These are phyloP conservation scores for Spisula subtruncata DNA, from an alignment of 2,888 invertebrate species.

Conservation along the genomic window DNA sequence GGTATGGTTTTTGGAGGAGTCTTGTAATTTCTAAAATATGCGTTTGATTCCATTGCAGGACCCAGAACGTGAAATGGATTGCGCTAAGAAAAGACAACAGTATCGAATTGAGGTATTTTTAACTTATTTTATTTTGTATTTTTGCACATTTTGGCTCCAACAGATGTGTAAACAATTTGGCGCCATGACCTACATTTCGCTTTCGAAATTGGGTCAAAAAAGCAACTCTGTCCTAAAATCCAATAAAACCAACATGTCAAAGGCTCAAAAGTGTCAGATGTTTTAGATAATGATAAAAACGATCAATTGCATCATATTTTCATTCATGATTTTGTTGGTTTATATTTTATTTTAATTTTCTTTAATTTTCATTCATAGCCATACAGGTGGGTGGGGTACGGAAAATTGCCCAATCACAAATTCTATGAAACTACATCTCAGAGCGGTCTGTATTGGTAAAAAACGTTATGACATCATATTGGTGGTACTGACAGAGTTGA, in stretches of 20 bases:
- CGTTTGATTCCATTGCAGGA: conserved; percentile 73
- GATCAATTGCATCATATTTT: background rate
- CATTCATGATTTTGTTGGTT: conserved; percentile 16
- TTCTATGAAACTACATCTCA: too few species aligned
- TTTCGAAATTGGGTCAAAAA: conserved; percentile 6
- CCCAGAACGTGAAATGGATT: conserved; percentile 76
- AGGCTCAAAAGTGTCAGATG: background rate
- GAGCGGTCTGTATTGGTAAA: too few species aligned
- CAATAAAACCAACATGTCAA: background rate
- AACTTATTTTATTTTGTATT: background rate
- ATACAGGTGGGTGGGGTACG: background rate
- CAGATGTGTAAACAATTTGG: conserved; percentile 42
- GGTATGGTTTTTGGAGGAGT: conserved; percentile 40
- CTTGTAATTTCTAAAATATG: background rate
- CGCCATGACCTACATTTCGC: conserved; percentile 50
- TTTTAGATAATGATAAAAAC: background rate
- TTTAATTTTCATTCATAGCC: conserved; percentile 35
- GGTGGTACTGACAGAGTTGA: too few species aligned
- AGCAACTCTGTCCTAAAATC: background rate
- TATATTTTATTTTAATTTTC: conserved; percentile 50
- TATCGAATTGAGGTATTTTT: conserved; percentile 82
- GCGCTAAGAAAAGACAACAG: conserved; percentile 78
- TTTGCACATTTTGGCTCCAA: background rate
- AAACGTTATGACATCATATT: too few species aligned
- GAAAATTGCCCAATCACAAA: background rate